Percentiles rank a stretch among this genome's conserved stretches.
These are phyloP conservation scores for Pagrus major DNA, from an alignment of 2,113 vertebrate species.

Conservation along the genomic window DNA sequence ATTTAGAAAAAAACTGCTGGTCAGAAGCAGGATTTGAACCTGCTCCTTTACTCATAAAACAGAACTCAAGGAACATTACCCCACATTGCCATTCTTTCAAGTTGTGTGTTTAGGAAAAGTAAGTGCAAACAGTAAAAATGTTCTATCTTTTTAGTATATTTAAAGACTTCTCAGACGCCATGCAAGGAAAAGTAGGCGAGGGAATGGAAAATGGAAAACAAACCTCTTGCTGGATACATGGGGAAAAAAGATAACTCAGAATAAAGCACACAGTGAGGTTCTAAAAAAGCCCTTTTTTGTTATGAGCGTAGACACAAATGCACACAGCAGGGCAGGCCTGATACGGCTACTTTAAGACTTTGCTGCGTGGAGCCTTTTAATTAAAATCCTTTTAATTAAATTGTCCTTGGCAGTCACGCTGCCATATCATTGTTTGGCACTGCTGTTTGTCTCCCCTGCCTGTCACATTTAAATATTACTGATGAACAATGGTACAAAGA, in stretches of 20 bases:
- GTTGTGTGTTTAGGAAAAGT: not conserved
- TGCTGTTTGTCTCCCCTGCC: slow-evolving; percentile 60
- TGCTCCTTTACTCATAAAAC: not conserved
- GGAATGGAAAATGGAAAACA: not conserved
- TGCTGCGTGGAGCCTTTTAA: slow-evolving; percentile 70
- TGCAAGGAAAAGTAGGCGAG: not conserved
- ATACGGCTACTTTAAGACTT: slow-evolving; percentile 67
- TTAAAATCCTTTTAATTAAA: slow-evolving; percentile 75
- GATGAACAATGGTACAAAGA: slow-evolving; percentile 44
- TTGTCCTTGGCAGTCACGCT: slow-evolving; percentile 68
- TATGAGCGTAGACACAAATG: slow-evolving; percentile 48
- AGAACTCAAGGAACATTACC: not conserved
- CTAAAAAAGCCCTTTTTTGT: slow-evolving; percentile 46
- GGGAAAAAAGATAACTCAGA: slow-evolving; percentile 32
- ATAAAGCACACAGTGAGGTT: slow-evolving; percentile 52
- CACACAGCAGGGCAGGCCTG: slow-evolving; percentile 65
- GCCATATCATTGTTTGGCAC: slow-evolving; percentile 61
- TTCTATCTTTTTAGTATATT: not conserved
- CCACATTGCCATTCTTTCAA: not conserved
- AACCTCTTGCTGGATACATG: slow-evolving; percentile 19
- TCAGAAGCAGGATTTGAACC: not conserved
- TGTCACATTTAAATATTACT: slow-evolving; percentile 58
- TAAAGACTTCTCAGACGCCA: slow-evolving; percentile 10
- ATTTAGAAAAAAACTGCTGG: not conserved
- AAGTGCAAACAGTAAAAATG: not conserved